These are phyloP conservation scores for Acanthoscelides obtectus DNA, from an alignment of 2,888 invertebrate species.

Conservation along the genomic window DNA sequence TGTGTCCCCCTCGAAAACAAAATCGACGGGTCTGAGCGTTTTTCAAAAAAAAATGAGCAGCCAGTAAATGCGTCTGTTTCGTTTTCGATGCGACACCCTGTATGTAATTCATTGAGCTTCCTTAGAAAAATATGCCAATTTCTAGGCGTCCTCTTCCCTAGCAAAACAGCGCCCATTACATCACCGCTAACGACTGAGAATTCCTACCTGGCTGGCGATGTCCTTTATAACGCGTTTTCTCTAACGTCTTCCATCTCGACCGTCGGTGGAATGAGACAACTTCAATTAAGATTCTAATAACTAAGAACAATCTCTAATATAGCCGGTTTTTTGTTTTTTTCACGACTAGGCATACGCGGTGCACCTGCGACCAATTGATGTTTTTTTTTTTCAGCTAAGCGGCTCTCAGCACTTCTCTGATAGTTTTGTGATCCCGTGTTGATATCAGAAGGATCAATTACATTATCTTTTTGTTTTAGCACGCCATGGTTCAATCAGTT, in stretches of 20 bases:
- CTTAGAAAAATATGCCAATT: neutral
- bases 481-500: too few species aligned
- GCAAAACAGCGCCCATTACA: neutral
- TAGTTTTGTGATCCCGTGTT: too few species aligned
- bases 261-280: neutral
- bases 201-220: neutral
- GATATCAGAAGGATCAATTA: too few species aligned
- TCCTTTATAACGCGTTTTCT: neutral
- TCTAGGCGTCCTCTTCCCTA: neutral
- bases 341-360: neutral
- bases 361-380: neutral
- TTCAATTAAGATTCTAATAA: neutral
- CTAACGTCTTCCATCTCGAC: neutral
- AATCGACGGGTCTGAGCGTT: too few species aligned
- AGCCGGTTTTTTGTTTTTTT: neutral
- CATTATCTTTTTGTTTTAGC: too few species aligned
- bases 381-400: neutral
- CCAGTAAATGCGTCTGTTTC: too few species aligned
- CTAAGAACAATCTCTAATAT: neutral
- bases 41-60: too few species aligned
- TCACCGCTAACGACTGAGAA: neutral
- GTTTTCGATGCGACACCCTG: too few species aligned
- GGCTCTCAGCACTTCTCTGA: neutral
- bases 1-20: too few species aligned
- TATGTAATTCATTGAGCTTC: neutral